Base-by-base conservation (phyloP, 2,888 invertebrate genomes). In the Epistrophella euchroma region DNA sequence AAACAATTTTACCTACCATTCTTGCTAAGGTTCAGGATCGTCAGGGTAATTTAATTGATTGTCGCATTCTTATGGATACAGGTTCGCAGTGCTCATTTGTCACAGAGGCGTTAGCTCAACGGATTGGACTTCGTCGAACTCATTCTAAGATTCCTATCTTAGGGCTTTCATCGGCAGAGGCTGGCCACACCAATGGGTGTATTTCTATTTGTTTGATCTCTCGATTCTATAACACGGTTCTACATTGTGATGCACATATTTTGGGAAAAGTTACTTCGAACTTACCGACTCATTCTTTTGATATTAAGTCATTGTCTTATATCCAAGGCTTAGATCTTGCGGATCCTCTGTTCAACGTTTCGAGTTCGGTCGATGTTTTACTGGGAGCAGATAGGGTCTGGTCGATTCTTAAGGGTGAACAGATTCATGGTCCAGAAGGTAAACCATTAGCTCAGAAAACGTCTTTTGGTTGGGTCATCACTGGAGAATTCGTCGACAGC, bases 331-430 rank as follows among this genome's bases (percentile, higher is more conserved):
- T 78, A n/a, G 37, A 64, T 22, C 50, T 84, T 37, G 87, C 77
- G 40, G 74, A 87, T 73, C 84, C 74, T 52, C 58, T 76, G 13
- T 86, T 82, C 28, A 76, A 79, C 68, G 68, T 68, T 25, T 19
- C 75, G 56, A 74, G 77, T 50, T 66, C 71, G n/a, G 76, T 88
- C 64, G 81, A 80, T 32, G 19, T 80, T 19, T 77, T 88, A 4
- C 32, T 88, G 58, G 80, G 84, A 58, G 76, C 71, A 32, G 80
- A 84, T 74, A 70, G 68, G 62, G 80, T 62, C 58, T 64, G 35
- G 79, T 88, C 71, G 17, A 79, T 88, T 37, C 68, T 72, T 10
- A 82, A 50, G 15, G 73, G 68, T 11, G 77, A 84, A 47, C 74
- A 72, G 11, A 45, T 79, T 47, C 45, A 47, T 47, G 85, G 40